A percentile compares a stretch with the other conserved stretches of the same genome.
Evolutionary conservation across 2,797 vertebrate genomes (phyloP).

Genomic region (Paguma larvata): DNA sequence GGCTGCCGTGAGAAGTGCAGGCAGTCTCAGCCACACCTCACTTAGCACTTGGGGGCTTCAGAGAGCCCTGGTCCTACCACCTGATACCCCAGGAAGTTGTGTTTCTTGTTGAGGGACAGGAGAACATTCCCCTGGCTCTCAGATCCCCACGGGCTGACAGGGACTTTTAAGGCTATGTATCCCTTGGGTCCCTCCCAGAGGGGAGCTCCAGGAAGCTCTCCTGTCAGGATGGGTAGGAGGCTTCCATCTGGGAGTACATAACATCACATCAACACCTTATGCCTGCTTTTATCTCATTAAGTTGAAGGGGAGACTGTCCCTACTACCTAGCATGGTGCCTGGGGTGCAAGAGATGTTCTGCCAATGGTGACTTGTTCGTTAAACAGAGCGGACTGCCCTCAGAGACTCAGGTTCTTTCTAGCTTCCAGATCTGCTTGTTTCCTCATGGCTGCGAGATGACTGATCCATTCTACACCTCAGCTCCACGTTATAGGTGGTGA

Average conservation of each 20-base stretch:
- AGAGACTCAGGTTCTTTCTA: constrained; percentile 43
- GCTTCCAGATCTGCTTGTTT: constrained; percentile 10
- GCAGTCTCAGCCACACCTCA: background rate
- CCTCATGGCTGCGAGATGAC: background rate
- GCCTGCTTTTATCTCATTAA: constrained; percentile 16
- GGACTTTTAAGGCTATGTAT: constrained; percentile 1
- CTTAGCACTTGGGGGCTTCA: background rate
- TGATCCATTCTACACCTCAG: background rate
- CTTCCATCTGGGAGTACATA: constrained; percentile 24
- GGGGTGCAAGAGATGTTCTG: background rate
- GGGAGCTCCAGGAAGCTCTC: constrained; percentile 58
- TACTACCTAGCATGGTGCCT: constrained; percentile 13
- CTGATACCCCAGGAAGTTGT: background rate
- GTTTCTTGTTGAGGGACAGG: constrained; percentile 45
- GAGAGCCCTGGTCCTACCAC: background rate
- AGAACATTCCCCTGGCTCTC: background rate
- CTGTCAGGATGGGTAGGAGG: constrained; percentile 5
- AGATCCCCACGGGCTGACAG: background rate
- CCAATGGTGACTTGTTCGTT: constrained; percentile 19
- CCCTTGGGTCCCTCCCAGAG: background rate
- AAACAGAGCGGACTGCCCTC: background rate
- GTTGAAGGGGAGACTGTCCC: background rate
- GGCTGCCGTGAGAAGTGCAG: background rate
- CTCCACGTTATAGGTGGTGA: constrained; percentile 15
- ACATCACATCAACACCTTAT: constrained; percentile 41